Conservation (phyloP, 1,140 invertebrate species). For the Aphaenogaster ashmeadi region DNA sequence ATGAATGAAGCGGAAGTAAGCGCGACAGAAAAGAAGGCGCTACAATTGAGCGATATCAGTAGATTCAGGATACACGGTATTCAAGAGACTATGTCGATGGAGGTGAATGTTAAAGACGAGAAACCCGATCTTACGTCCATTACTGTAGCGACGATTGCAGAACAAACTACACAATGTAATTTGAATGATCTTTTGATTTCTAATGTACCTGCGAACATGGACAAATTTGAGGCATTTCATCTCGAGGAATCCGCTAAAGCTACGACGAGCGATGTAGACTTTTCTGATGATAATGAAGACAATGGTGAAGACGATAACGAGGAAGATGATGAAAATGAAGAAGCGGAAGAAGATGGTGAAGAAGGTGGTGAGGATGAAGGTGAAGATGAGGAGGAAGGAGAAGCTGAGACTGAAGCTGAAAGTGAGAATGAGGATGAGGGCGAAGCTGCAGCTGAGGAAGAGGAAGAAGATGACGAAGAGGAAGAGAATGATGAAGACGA, state of each 20-base stretch:
- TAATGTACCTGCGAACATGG: background rate
- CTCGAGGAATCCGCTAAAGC: background rate
- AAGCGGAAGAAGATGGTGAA: conserved; percentile 69
- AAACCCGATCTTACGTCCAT: background rate
- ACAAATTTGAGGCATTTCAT: conserved; percentile 21
- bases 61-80: conserved; percentile 56
- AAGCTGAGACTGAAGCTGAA: conserved; percentile 34
- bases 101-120: background rate
- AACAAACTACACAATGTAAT: conserved; percentile 5
- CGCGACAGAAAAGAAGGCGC: conserved; percentile 60
- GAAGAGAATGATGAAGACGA: conserved; percentile 69
- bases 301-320: conserved; percentile 79
- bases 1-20: conserved; percentile 80
- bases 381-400: conserved; percentile 16
- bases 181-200: conserved; percentile 31
- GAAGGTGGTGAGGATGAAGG: conserved; percentile 14
- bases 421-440: conserved; percentile 45
- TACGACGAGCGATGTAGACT: conserved; percentile 32
- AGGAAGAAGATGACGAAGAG: conserved; percentile 50
- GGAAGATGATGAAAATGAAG: conserved; percentile 69
- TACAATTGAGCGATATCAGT: conserved; percentile 35
- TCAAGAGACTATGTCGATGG: conserved; percentile 15
- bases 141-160: background rate
- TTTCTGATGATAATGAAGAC: conserved; percentile 75
- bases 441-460: conserved; percentile 43